A percentile compares a stretch with the other conserved stretches of the same genome.
Conservation (phyloP, 1,140 invertebrate genomes). For the fruit fly (Drosophila melanogaster) region DNA sequence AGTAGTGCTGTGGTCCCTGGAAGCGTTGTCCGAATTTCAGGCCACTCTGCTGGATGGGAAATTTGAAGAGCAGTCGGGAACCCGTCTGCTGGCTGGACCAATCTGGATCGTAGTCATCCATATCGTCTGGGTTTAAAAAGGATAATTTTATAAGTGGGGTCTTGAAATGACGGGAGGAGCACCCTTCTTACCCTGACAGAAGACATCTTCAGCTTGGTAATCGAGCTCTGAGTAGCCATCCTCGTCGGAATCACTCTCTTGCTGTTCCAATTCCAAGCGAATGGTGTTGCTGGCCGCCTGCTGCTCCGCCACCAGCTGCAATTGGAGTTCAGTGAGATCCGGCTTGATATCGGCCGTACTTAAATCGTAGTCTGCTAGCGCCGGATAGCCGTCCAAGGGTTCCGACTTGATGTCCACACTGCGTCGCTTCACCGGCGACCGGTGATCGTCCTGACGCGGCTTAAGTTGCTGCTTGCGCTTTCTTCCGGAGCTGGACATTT, state of each 20-base stretch:
- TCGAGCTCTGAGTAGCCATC: conserved; percentile 71
- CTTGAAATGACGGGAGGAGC: background rate
- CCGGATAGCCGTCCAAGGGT: conserved; percentile 38
- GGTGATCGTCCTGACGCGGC: conserved; percentile 62
- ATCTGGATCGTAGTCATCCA: conserved; percentile 60
- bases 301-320: conserved; percentile 47
- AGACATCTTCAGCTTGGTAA: conserved; percentile 46
- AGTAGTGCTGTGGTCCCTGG: conserved; percentile 51
- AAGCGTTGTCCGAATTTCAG: conserved; percentile 37
- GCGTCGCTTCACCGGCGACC: conserved; percentile 61
- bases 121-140: conserved; percentile 34
- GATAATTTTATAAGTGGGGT: conserved; percentile 6
- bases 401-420: conserved; percentile 50
- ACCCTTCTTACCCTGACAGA: conserved; percentile 55
- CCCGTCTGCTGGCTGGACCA: conserved; percentile 48
- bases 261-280: conserved; percentile 37
- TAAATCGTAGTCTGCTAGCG: conserved; percentile 63
- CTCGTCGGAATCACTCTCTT: conserved; percentile 72
- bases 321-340: conserved; percentile 62
- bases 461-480: conserved; percentile 71
- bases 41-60: conserved; percentile 37
- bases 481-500: conserved; percentile 61
- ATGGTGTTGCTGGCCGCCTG: conserved; percentile 3
- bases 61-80: conserved; percentile 56
- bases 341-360: conserved; percentile 60